These are phyloP conservation scores for Drosophila arizonae DNA, from an alignment of 1,140 invertebrate species.

Conservation along the genomic window DNA sequence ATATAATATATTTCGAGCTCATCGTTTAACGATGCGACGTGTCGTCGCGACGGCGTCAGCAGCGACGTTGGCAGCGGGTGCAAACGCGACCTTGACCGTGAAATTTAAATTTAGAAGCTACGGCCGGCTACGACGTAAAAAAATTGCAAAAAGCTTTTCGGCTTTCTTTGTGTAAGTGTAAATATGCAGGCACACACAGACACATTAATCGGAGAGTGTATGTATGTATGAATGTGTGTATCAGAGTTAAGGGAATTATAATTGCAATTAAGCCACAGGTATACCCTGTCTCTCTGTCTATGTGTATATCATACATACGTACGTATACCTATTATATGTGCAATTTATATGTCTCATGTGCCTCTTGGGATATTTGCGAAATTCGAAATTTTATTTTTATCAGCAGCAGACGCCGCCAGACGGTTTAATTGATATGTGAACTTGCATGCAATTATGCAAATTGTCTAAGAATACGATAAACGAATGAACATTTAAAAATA, in stretches of 20 bases:
- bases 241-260: not conserved
- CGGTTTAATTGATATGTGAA: constrained; percentile 52
- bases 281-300: not conserved
- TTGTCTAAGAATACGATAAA: constrained; percentile 35
- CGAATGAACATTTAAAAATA: constrained; percentile 1
- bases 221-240: not conserved
- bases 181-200: constrained; percentile 3
- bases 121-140: constrained; percentile 69
- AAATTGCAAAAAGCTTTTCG: constrained; percentile 58
- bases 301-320: not conserved
- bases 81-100: constrained; percentile 73
- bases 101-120: constrained; percentile 78
- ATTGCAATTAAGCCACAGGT: not conserved
- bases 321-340: not conserved
- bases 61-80: constrained; percentile 34
- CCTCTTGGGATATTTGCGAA: constrained; percentile 50
- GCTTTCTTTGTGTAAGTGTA: constrained; percentile 33
- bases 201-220: not conserved
- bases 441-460: constrained; percentile 56
- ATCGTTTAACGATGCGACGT: constrained; percentile 26
- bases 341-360: constrained; percentile 41
- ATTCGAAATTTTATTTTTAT: constrained; percentile 47
- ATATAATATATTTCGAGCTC: constrained; percentile 3
- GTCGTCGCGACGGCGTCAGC: constrained; percentile 28
- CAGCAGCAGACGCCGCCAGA: constrained; percentile 35